Evolutionary conservation across 1,140 invertebrate species (phyloP).

Genomic region (Aphelinus atriplicis): DNA sequence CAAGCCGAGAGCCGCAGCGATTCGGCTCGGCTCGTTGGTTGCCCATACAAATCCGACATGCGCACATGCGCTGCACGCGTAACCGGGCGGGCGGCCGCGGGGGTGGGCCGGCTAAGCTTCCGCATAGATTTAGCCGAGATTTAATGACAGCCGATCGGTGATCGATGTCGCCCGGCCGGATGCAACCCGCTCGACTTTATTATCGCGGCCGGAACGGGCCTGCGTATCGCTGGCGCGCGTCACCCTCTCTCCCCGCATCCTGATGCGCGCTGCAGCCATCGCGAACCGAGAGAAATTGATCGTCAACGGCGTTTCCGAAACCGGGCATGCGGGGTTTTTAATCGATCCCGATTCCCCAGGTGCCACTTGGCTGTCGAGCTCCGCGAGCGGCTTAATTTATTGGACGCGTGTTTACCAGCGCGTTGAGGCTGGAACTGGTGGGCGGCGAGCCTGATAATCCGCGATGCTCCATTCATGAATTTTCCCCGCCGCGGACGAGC

Average conservation of each 20-base stretch:
- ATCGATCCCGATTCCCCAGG: neutral
- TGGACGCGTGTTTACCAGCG: slow-evolving; percentile 3
- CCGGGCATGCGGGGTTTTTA: neutral
- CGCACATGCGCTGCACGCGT: no score
- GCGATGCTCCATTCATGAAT: no score
- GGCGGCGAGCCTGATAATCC: neutral
- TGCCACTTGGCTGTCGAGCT: no score
- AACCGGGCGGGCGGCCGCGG: no score
- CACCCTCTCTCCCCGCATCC: no score
- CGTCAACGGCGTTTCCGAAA: neutral
- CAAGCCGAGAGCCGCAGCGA: no score
- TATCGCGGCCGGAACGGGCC: no score
- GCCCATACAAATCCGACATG: neutral
- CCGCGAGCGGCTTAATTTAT: no score
- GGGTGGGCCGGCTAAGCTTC: neutral
- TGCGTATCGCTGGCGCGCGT: no score
- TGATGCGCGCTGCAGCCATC: no score
- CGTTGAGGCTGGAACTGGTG: neutral
- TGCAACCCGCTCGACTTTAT: neutral
- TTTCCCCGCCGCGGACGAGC: no score
- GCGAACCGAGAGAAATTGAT: no score
- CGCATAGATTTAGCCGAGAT: neutral
- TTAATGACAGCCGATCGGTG: neutral
- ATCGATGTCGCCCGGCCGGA: neutral
- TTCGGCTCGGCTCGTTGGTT: neutral